Base-by-base conservation (phyloP, 2,113 vertebrate species). In the Odobenus rosmarus region DNA sequence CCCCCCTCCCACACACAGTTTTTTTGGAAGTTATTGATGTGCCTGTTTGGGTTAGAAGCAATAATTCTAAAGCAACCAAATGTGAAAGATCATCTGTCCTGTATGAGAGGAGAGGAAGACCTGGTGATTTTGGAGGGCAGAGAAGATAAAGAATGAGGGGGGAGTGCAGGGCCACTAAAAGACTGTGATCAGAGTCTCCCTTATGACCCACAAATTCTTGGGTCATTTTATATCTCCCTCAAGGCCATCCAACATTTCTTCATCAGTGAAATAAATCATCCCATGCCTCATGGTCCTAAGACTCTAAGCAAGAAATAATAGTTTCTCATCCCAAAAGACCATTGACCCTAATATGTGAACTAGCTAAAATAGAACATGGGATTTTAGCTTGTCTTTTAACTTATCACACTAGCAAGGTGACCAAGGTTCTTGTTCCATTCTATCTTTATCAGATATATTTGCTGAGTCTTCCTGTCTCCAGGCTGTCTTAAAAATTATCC, bases 191-290 rank as follows among this genome's bases (percentile, higher is more conserved):
- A 80, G 42, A 33, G 26, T 49, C 33, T 53, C 33, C 51, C 90
- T 82, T 28, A n/a, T 19, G 59, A 88, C 28, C 71, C n/a, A 59
- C 3, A 76, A 8, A 72, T 61, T 93, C 57, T 81, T 77, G 16
- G 13, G 59, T 87, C 49, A 72, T 67, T 82, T 77, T 82, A 89
- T 76, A 39, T 83, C 39, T 96, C 55, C 57, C n/a, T 88, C 74
- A 59, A 77, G 53, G 19, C n/a, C 16, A 31, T 28, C 33, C 31
- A 4, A 59, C 57, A 64, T 94, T 90, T 67, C 18, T 89, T 95
- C 69, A 61, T 89, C 74, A 95, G 80, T n/a, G 82, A 96, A 96
- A 72, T 51, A 96, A 88, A 87, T 71, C 31, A 46, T 5, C 42
- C 6, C 42, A 81, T 55, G 16, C 4, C 7, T 89, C 53, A 6